Conservation (phyloP, 2,113 vertebrate species). For the Nerophis ophidion region DNA sequence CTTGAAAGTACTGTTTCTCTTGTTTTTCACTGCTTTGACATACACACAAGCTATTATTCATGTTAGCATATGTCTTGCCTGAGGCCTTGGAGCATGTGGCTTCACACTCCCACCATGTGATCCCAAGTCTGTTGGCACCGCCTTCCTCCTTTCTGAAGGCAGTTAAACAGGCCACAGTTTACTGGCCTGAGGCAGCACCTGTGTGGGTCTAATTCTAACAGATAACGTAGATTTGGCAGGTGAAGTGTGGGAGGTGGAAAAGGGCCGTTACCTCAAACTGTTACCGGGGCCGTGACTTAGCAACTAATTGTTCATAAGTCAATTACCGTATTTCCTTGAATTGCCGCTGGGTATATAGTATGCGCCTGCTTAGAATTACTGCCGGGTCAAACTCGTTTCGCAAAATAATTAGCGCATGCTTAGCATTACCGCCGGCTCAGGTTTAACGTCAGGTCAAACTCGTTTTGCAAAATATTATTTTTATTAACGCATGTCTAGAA, state of each 20-base stretch:
- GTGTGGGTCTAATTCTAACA: constrained; percentile 45
- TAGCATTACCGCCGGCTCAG: no score
- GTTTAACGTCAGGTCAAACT: no score
- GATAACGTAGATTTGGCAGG: constrained; percentile 2
- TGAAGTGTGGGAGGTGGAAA: background rate
- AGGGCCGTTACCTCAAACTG: no score
- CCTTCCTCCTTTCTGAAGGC: constrained; percentile 28
- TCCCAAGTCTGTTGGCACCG: constrained; percentile 41
- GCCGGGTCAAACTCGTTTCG: no score
- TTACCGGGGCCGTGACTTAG: no score
- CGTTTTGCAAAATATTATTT: no score
- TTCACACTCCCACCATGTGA: constrained; percentile 38
- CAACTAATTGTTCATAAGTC: no score
- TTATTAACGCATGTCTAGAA: no score
- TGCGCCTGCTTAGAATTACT: no score
- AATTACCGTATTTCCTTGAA: no score
- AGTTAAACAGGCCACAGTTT: constrained; percentile 37
- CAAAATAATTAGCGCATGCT: no score
- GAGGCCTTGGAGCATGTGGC: constrained; percentile 43
- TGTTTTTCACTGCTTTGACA: background rate
- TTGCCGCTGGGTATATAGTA: no score
- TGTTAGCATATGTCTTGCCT: constrained; percentile 13
- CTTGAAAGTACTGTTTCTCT: background rate
- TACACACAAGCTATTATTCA: background rate
- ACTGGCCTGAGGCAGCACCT: constrained; percentile 29